A percentile compares a stretch with the other conserved stretches of the same genome.
Conservation (phyloP, 2,888 invertebrate species). For the Microplitis manilae region DNA sequence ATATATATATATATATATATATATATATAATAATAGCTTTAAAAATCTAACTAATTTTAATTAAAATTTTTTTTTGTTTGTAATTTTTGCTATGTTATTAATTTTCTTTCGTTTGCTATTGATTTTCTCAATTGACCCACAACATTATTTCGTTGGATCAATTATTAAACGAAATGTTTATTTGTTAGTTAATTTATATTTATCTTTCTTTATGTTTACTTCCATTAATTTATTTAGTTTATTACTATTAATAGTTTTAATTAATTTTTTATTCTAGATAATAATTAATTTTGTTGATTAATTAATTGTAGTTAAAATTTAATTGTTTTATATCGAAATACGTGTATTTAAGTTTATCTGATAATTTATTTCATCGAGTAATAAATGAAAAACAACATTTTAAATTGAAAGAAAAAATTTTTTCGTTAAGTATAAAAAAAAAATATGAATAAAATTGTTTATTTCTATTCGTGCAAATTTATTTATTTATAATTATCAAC, state of each 20-base stretch:
- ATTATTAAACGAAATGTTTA: background rate
- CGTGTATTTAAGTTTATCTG: slow-evolving; percentile 2
- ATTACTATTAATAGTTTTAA: slow-evolving; percentile 4
- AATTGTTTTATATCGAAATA: slow-evolving; percentile 4
- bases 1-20: slow-evolving; percentile 5
- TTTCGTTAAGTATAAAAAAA: background rate
- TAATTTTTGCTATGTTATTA: slow-evolving; percentile 44
- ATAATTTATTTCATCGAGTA: slow-evolving; percentile 5
- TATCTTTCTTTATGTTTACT: slow-evolving; percentile 4
- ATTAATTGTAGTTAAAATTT: slow-evolving; percentile 12
- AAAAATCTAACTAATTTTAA: slow-evolving; percentile 16
- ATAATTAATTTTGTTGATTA: slow-evolving; percentile 28
- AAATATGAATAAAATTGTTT: background rate
- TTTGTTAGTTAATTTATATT: background rate
- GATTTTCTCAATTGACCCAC: slow-evolving; percentile 9
- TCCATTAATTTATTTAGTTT: slow-evolving; percentile 18
- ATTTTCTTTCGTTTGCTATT: slow-evolving; percentile 42
- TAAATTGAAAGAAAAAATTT: background rate
- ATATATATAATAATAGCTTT: slow-evolving; percentile 2
- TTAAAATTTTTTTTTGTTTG: slow-evolving; percentile 39
- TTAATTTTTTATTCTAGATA: slow-evolving; percentile 38
- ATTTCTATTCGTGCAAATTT: background rate
- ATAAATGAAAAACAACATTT: slow-evolving; percentile 20
- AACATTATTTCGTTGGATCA: background rate
- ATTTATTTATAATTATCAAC: background rate